Evolutionary conservation across 2,797 vertebrate genomes (phyloP), one percentile per base, ranked within the genome.

Genomic region (Melanotaenia parkinsoni): DNA sequence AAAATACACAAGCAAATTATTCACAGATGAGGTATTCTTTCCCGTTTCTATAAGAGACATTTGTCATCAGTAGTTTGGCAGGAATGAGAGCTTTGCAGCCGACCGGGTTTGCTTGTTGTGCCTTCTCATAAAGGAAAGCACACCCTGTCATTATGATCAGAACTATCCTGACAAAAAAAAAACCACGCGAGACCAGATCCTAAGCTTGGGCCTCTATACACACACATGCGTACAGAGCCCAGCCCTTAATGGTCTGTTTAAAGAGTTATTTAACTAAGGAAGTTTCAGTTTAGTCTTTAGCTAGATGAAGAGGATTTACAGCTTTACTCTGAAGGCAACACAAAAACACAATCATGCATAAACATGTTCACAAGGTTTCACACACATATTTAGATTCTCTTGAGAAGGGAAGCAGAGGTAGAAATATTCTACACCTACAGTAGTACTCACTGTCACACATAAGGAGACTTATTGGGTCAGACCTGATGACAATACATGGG

Each of bases 111-210:
- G 68, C 70, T 76, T 78, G 78, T 82, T 78, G 68, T 65, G 70
- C 82, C 84, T 81, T 91, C 61, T 93, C 84, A 89, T 91, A 76
- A 83, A 85, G 80, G 47, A 86, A 84, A 76, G 67, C 64, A 62
- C 68, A 79, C 79, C 85, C 86, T 90, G 86, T 93, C 81, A 92
- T 91, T 93, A 91, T 68, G 77, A 90, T 88, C 85, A 79, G 65
- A 82, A 80, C 38, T 66, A 74, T 87, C 70, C 82, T 24, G 32
- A 77, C 63, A 30, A 63, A 84, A 33, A 84, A 33, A 33, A 88
- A 88, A 80, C 67, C 85, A 81, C 1, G 47, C 43, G 64, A 75
- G 81, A 73, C 66, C 71, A 82, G 80, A 72, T 63, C 72, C 68
- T 64, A 62, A 74, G 77, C 67, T 57, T 69, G 30, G 59, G 58